A percentile compares a stretch with the other conserved stretches of the same genome.
phyloP scores from a whole-genome alignment of 1,140 invertebrate species.

The Adoxophyes honmai region DNA sequence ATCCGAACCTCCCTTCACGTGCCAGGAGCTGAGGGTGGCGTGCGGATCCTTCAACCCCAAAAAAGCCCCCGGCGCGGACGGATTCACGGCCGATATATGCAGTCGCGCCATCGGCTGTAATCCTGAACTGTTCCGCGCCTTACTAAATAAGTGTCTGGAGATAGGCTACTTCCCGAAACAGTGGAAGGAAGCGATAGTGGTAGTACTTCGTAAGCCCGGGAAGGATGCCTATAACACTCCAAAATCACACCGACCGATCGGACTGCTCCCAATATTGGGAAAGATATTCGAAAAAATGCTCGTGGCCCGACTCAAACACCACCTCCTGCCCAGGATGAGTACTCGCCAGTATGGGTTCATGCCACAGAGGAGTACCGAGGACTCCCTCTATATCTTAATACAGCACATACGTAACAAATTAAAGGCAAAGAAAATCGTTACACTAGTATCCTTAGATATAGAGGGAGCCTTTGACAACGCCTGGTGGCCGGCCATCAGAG shows the following conservation, averaged over 20 bases:
- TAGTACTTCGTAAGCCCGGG: slow-evolving; percentile 3
- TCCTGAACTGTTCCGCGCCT: background rate
- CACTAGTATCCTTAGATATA: background rate
- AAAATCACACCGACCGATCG: slow-evolving; percentile 1
- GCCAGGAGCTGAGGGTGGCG: background rate
- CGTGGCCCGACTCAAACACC: background rate
- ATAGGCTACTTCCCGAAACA: background rate
- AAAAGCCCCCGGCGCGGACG: background rate
- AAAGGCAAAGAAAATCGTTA: background rate
- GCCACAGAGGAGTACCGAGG: slow-evolving; percentile 15
- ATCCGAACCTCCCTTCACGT: background rate
- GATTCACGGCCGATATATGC: background rate
- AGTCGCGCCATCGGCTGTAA: background rate
- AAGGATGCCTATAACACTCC: background rate
- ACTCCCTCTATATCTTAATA: slow-evolving; percentile 12
- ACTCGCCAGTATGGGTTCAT: no score
- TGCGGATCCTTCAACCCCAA: background rate
- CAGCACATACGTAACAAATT: background rate
- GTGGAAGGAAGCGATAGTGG: slow-evolving; percentile 7
- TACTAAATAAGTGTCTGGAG: background rate
- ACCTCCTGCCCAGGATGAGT: background rate
- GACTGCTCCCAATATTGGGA: background rate
- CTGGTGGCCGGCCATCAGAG: background rate
- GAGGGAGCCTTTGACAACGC: background rate
- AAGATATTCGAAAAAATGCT: slow-evolving; percentile 19